phyloP scores from a whole-genome alignment of 2,888 invertebrate genomes.

The Epicampocera succincta region DNA sequence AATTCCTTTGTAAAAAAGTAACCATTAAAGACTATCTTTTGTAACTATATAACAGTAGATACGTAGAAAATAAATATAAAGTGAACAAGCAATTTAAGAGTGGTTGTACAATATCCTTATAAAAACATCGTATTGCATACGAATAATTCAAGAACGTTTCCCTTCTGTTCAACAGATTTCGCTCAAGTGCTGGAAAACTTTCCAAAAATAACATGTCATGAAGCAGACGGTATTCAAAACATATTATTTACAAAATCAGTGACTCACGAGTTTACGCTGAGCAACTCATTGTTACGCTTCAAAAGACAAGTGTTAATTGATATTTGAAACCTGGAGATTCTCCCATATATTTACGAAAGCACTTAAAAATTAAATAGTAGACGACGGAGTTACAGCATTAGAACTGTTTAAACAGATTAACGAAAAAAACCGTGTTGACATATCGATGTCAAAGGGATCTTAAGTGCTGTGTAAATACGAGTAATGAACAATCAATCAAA shows the following conservation, averaged over 20 bases:
- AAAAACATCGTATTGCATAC: too few relatives aligned
- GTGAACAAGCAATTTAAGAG: too few relatives aligned
- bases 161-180: too few relatives aligned
- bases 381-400: conserved; percentile 26
- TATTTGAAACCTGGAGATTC: conserved; percentile 40
- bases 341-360: conserved; percentile 27
- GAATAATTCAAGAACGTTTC: too few relatives aligned
- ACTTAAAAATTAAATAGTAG: conserved; percentile 30
- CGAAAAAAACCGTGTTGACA: conserved; percentile 14
- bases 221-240: neutral
- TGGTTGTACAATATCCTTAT: too few relatives aligned
- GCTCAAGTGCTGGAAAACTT: too few relatives aligned
- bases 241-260: neutral
- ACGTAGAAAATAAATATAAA: too few relatives aligned
- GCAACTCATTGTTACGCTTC: neutral
- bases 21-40: too few relatives aligned
- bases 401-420: conserved; percentile 8
- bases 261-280: neutral
- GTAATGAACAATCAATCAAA: conserved; percentile 18
- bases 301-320: conserved; percentile 50
- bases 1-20: too few relatives aligned
- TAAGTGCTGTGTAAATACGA: conserved; percentile 47
- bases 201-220: too few relatives aligned
- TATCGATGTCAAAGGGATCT: conserved; percentile 22
- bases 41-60: too few relatives aligned